phyloP scores from a whole-genome alignment of 2,113 vertebrate species.

The Cynoglossus semilaevis region DNA sequence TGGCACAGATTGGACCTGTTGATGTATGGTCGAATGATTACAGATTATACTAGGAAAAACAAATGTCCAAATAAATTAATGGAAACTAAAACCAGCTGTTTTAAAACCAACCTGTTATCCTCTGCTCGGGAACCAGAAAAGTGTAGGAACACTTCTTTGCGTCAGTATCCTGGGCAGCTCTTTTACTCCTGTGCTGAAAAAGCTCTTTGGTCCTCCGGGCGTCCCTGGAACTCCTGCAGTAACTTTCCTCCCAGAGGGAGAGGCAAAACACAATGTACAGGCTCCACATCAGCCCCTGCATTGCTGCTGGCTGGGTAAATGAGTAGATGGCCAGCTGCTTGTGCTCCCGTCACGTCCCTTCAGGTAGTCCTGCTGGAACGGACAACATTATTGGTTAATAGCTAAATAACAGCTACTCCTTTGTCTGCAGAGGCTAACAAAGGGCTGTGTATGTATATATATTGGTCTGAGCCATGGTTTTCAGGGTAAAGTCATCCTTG shows the following conservation, averaged over 20 bases:
- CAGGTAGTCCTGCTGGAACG: slow-evolving; percentile 48
- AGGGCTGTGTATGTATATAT: slow-evolving; percentile 9
- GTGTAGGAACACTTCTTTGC: slow-evolving; percentile 93
- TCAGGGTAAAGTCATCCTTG: slow-evolving; percentile 1
- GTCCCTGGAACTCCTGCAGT: slow-evolving; percentile 66
- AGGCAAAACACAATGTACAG: slow-evolving; percentile 80
- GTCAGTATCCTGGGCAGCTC: slow-evolving; percentile 79
- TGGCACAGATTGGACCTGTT: slow-evolving; percentile 92
- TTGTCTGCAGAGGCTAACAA: slow-evolving; percentile 15
- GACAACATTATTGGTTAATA: slow-evolving; percentile 6
- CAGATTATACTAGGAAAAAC: neutral
- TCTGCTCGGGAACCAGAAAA: slow-evolving; percentile 93
- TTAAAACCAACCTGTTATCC: slow-evolving; percentile 79
- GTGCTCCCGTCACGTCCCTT: slow-evolving; percentile 36
- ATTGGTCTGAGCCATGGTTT: neutral
- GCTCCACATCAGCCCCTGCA: slow-evolving; percentile 83
- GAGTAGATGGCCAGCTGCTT: slow-evolving; percentile 46
- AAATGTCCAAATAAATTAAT: neutral
- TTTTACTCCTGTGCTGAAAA: slow-evolving; percentile 56
- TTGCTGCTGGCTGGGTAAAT: slow-evolving; percentile 61
- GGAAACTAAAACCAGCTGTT: neutral
- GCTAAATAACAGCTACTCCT: slow-evolving; percentile 7
- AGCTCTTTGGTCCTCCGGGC: slow-evolving; percentile 53
- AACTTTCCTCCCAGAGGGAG: slow-evolving; percentile 63
- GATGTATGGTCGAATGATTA: slow-evolving; percentile 19